phyloP scores from a whole-genome alignment of 2,113 vertebrate species.

The Formicarius rufipectus region DNA sequence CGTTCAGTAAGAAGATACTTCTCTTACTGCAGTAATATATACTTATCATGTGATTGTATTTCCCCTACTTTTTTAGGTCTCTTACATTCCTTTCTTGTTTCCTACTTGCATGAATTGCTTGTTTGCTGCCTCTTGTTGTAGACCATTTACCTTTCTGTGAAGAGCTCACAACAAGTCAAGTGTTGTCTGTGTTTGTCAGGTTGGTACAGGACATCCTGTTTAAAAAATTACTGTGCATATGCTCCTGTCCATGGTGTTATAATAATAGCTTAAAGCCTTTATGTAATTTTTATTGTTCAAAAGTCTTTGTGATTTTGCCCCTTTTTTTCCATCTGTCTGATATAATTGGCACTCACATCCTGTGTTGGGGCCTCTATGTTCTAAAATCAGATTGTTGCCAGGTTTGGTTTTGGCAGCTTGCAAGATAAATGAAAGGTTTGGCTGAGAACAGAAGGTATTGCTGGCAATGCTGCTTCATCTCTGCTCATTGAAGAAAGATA shows the following conservation, averaged over 20 bases:
- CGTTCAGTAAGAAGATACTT: not conserved
- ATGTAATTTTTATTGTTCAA: not conserved
- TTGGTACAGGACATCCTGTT: not conserved
- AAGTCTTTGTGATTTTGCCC: not conserved
- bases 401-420: constrained; percentile 39
- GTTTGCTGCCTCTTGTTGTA: not conserved
- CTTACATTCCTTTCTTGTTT: not conserved
- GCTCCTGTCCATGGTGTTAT: not conserved
- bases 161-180: not conserved
- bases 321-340: constrained; percentile 28
- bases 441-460: constrained; percentile 1
- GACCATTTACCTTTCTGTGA: not conserved
- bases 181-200: not conserved
- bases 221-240: not conserved
- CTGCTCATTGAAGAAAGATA: constrained; percentile 12
- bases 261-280: not conserved
- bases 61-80: not conserved
- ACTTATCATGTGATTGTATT: not conserved
- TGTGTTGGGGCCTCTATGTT: not conserved
- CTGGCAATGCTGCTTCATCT: constrained; percentile 25
- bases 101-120: not conserved
- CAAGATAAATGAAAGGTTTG: constrained; percentile 47
- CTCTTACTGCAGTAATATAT: not conserved
- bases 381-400: constrained; percentile 39
- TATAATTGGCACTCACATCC: constrained; percentile 17